Evolutionary conservation across 2,113 vertebrate genomes (phyloP), one percentile per base, ranked within the genome.

Genomic region (Rhizomys pruinosus): DNA sequence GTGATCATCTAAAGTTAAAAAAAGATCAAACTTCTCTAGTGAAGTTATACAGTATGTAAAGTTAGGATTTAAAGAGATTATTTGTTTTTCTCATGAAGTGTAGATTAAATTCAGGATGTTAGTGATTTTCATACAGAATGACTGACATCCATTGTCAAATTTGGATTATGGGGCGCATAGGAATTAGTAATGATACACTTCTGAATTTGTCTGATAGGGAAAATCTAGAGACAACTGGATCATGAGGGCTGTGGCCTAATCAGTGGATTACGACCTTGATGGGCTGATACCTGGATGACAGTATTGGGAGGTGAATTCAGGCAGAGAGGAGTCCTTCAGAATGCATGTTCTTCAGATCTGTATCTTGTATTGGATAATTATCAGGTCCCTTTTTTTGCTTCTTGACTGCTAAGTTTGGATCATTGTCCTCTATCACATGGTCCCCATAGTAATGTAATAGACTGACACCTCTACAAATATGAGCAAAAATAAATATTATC

Each of bases 31-130:
- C 1, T 52, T 85, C 64, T 72, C 66, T 34, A 61, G 9, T 74
- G 37, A 82, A 84, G 29, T 73, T 7, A 66, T 64, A 78, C 44
- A 34, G n/a, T n/a, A 10, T 77, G 77, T 55, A 76, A 76, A 2
- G 13, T 47, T 64, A 69, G 4, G 9, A 90, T 32, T 74, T 78
- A 89, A 61, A 80, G 4, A 79, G 6, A 72, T 47, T 84, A 89
- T 73, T 74, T 91, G 7, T 90, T 93, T 74, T 74, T 90, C 2
- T 82, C 78, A 66, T 22, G 2, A 89, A 89, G 61, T 87, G 22
- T 68, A 87, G 10, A 20, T 25, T 16, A 34, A 74, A 29, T 80
- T 22, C 37, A 80, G 3, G 4, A 73, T n/a, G 5, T 74, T 22
- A 79, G 16, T 69, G 25, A 78, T 64, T 90, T 91, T 34, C 4